A percentile compares a stretch with the other conserved stretches of the same genome.
Evolutionary conservation across 2,797 vertebrate species (phyloP).

Genomic region (Myotis vivesi): DNA sequence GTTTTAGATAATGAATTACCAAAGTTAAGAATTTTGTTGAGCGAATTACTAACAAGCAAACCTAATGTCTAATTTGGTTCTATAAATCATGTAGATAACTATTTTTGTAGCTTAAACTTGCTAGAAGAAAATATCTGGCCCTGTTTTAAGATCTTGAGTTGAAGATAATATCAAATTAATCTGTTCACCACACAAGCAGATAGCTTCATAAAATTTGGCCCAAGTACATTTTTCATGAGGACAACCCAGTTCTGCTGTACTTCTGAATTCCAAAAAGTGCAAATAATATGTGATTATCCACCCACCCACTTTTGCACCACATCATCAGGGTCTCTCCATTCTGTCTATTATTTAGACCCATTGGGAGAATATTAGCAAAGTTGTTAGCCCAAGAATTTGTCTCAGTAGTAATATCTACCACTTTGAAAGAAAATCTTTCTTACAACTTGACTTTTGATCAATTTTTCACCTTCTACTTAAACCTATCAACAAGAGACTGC

Average conservation of each 20-base stretch:
- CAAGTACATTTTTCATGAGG: not conserved
- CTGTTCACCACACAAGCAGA: not conserved
- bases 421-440: conserved; percentile 27
- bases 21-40: conserved; percentile 10
- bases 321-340: not conserved
- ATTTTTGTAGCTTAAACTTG: conserved; percentile 14
- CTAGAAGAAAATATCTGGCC: not conserved
- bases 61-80: conserved; percentile 19
- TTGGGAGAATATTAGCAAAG: not conserved
- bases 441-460: conserved; percentile 11
- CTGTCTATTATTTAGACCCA: not conserved
- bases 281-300: not conserved
- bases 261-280: not conserved
- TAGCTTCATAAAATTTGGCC: not conserved
- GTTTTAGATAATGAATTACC: not conserved
- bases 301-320: not conserved
- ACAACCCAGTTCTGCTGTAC: not conserved
- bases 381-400: not conserved
- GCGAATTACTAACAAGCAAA: not conserved
- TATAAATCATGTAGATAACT: conserved; percentile 34
- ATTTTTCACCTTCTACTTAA: conserved; percentile 20
- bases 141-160: not conserved
- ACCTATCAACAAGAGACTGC: not conserved
- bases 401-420: not conserved
- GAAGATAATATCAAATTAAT: conserved; percentile 36